These are phyloP conservation scores for Equus przewalskii DNA, from an alignment of 2,113 vertebrate species.

Conservation along the genomic window DNA sequence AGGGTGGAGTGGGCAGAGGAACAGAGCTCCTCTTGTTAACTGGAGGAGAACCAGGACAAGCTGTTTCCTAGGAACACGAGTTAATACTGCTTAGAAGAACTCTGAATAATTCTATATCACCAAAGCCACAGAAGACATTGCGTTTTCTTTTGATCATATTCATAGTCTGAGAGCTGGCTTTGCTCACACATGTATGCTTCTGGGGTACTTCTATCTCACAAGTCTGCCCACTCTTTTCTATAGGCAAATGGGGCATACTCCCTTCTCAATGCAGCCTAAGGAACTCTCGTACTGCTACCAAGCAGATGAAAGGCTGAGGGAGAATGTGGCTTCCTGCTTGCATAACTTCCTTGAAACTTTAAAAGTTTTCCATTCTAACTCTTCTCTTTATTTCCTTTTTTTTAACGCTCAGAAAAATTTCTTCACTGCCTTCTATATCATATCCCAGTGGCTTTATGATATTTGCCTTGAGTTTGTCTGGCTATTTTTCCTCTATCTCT, in stretches of 20 bases:
- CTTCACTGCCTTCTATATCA: neutral
- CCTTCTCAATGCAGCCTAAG: neutral
- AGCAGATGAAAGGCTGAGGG: neutral
- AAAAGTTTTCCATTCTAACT: constrained; percentile 25
- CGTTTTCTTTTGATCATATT: neutral
- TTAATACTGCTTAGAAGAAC: neutral
- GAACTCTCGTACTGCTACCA: neutral
- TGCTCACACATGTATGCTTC: neutral
- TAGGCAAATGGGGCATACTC: neutral
- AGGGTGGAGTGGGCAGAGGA: neutral
- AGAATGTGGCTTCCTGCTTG: neutral
- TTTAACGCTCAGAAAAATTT: neutral
- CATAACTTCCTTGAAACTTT: neutral
- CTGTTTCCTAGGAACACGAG: neutral
- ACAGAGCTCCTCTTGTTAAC: neutral
- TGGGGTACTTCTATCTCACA: neutral
- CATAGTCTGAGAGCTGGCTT: neutral
- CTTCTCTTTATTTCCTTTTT: neutral
- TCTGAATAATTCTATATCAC: neutral
- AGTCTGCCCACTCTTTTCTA: neutral
- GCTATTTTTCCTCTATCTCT: constrained; percentile 2
- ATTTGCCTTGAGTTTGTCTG: neutral
- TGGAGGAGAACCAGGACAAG: neutral
- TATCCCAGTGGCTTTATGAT: neutral
- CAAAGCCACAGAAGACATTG: neutral